Base-by-base conservation (phyloP, 2,113 vertebrate species). In the Bothrops jararaca region DNA sequence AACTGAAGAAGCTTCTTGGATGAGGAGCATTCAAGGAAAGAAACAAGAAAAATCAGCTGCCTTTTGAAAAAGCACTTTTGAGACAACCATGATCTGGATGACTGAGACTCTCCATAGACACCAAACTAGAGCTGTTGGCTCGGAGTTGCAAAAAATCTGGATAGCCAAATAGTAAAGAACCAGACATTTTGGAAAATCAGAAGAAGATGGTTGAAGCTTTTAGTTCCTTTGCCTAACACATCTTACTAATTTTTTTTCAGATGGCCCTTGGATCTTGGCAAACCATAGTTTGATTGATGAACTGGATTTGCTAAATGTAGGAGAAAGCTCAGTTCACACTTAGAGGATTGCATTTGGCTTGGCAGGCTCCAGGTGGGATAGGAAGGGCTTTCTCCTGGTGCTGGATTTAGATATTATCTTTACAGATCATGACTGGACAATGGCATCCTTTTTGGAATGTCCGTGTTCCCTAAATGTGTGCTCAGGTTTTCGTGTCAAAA, bases 401-500 rank as follows among this genome's bases (percentile, higher is more conserved):
- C 8, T 34, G 69, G 48, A 39, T 6, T 29, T 91, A 56, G 34
- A 3, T 18, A 50, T 54, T 39, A 29, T 45, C 23, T 93, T 93
- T 89, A 12, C 26, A 39, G 60, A 56, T 57, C 26, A 23, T 20
- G 1, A 87, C 29, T 29, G 48, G 69, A 89, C 45, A 22, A 10
- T 23, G 13, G 60, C 24, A 18, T 13, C 29, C 29, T 26, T 26
- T 45, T 56, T 90, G 39, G 12, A 29, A 58, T 89, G 64, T 94
- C 94, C 89, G 3, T 91, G 74, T 93, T 94, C 52, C 69, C 60
- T 57, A 85, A 57, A 50, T 50, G 86, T 39, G 39, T 39, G 18
- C 69, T 89, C n/a, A 39, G 45, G 15, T n/a, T 57, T 94, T 91
- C 91, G 60, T 92, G 56, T n/a, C 74, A 64, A 87, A 89, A 91